Percentiles rank a stretch among this genome's conserved stretches.
Evolutionary conservation across 35 echinoderm and acorn worm species (phyloP).

Genomic region (Apostichopus californicus): DNA sequence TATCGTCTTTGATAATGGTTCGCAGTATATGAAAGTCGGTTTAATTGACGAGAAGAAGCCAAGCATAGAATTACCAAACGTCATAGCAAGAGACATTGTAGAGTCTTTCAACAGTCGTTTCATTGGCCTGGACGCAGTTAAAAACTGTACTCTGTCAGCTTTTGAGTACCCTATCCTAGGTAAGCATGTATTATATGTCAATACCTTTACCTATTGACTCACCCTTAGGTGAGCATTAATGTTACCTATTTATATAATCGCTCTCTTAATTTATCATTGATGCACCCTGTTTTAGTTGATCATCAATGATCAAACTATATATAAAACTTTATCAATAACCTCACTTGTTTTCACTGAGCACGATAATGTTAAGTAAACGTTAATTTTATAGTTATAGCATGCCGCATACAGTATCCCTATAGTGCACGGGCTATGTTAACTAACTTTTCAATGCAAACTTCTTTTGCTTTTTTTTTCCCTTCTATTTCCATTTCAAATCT

Average conservation of each 20-base stretch:
- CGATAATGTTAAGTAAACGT: too few species aligned
- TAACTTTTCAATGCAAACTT: background rate
- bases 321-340: too few species aligned
- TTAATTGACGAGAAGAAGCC: conserved; percentile 69
- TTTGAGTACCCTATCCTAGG: conserved; percentile 70
- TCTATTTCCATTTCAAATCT: background rate
- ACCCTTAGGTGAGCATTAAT: too few species aligned
- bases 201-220: too few species aligned
- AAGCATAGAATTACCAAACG: conserved; percentile 66
- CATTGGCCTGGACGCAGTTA: conserved; percentile 49
- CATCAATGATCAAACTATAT: too few species aligned
- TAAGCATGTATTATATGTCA: background rate
- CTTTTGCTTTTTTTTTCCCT: background rate
- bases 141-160: conserved; percentile 31
- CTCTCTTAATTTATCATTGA: too few species aligned
- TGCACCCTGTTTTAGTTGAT: too few species aligned
- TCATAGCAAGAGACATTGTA: conserved; percentile 51
- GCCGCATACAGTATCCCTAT: too few species aligned
- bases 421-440: too few species aligned
- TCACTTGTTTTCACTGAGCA: too few species aligned
- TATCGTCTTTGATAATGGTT: conserved; percentile 86
- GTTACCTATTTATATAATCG: too few species aligned
- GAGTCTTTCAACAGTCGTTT: conserved; percentile 53
- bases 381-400: too few species aligned
- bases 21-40: conserved; percentile 78